These are phyloP conservation scores for Polyommatus icarus DNA, from an alignment of 2,888 invertebrate species.

Conservation along the genomic window DNA sequence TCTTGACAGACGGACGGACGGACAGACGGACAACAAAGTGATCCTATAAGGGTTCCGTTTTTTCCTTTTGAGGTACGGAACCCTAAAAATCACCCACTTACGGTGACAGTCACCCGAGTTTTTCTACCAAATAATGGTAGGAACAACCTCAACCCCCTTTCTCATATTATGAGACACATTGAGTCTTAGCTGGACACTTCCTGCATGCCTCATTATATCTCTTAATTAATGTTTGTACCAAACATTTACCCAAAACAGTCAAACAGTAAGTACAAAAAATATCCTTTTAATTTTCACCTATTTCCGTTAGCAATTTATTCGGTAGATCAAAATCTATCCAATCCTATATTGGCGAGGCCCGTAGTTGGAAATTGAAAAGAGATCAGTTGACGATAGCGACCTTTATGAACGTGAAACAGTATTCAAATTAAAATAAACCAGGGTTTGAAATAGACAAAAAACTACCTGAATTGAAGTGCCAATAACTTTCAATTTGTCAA, in stretches of 20 bases:
- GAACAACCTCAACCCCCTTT: too few species aligned
- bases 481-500: neutral
- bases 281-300: neutral
- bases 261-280: neutral
- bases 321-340: conserved; percentile 5
- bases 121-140: too few species aligned
- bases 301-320: neutral
- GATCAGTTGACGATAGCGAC: neutral
- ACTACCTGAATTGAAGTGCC: neutral
- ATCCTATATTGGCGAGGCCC: neutral
- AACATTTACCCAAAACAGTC: neutral
- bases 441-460: neutral
- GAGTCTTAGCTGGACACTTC: too few species aligned
- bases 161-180: too few species aligned
- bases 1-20: too few species aligned
- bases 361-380: conserved; percentile 16
- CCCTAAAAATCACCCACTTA: too few species aligned
- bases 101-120: too few species aligned
- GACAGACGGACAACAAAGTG: too few species aligned
- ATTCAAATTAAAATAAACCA: neutral
- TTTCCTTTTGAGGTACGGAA: too few species aligned
- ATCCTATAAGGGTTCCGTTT: too few species aligned
- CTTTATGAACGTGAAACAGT: conserved; percentile 3
- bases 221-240: too few species aligned
- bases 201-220: too few species aligned